Base-by-base conservation (phyloP, 2,113 vertebrate species). In the Uria lomvia region DNA sequence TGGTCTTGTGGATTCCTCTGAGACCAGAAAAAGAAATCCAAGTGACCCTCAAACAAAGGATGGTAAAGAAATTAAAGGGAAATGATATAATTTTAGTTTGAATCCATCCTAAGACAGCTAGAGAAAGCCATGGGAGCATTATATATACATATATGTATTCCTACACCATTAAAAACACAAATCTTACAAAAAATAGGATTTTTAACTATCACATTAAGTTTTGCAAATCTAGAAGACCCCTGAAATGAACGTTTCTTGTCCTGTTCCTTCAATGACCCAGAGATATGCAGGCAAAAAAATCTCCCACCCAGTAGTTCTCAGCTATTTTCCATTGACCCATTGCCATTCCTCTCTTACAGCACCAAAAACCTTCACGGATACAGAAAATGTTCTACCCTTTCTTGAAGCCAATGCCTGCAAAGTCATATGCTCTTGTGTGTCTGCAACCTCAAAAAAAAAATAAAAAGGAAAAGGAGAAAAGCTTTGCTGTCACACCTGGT, bases 31-130 rank as follows among this genome's bases (percentile, higher is more conserved):
- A 95, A 92, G n/a, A 86, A 94, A 92, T 55, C 15, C 43, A 92
- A 79, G 26, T 66, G 42, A 80, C 21, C 12, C 65, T 85, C 87
- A 78, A 65, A 75, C 20, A 81, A 92, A 14, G 5, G 19, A 85
- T 40, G 34, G 42, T 77, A 96, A 89, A 92, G 14, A 92, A 93
- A 93, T 88, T 40, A 56, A 96, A 90, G 27, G 27, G 36, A 85
- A 94, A 88, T 73, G 2, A 66, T 21, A 50, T 36, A 3, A 43
- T 91, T 94, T 76, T 58, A 91, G 24, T n/a, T 77, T 88, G 6
- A 60, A 92, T 50, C 11, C 12, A 70, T 52, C 20, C 67, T 63
- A 63, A 86, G 12, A 59, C 9, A 88, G 22, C 10, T 36, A 83
- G 38, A 80, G 18, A 89, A 91, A 86, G 6, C 10, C 11, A 76